These are phyloP conservation scores for Macquaria ambigua DNA, from an alignment of 2,113 vertebrate species.

Conservation along the genomic window DNA sequence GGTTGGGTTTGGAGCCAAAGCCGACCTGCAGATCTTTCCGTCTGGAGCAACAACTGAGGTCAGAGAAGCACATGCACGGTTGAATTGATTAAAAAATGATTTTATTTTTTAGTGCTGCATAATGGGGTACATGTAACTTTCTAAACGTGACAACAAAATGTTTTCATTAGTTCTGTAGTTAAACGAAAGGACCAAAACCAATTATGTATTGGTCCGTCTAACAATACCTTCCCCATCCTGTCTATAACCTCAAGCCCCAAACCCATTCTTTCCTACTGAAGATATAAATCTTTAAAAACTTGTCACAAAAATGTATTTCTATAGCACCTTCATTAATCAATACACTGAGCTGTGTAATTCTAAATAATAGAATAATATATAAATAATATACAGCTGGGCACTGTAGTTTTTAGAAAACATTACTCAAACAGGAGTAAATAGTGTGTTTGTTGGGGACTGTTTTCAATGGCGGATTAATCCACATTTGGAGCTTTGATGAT, in stretches of 20 bases:
- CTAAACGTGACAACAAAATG: not conserved
- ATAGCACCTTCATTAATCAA: not conserved
- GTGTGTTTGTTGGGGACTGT: not conserved
- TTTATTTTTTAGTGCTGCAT: not conserved
- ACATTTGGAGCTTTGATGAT: not conserved
- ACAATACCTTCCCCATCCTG: not conserved
- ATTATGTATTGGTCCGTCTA: not conserved
- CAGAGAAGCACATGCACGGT: not conserved
- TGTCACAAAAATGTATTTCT: too few species aligned
- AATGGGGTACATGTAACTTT: not conserved
- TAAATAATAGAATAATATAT: too few species aligned
- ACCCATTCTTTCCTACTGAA: not conserved
- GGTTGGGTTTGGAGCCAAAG: not conserved
- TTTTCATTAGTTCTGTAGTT: not conserved
- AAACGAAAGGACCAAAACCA: not conserved
- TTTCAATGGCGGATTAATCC: not conserved
- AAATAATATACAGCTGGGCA: too few species aligned
- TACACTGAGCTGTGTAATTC: too few species aligned
- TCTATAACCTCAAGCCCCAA: not conserved
- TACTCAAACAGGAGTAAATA: not conserved
- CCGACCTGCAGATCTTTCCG: not conserved
- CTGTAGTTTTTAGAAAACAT: not conserved
- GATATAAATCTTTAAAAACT: not conserved
- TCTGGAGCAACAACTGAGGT: conserved; percentile 12
- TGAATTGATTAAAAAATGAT: not conserved